Conservation (phyloP, 2,797 vertebrate species). For the Vultur gryphus region DNA sequence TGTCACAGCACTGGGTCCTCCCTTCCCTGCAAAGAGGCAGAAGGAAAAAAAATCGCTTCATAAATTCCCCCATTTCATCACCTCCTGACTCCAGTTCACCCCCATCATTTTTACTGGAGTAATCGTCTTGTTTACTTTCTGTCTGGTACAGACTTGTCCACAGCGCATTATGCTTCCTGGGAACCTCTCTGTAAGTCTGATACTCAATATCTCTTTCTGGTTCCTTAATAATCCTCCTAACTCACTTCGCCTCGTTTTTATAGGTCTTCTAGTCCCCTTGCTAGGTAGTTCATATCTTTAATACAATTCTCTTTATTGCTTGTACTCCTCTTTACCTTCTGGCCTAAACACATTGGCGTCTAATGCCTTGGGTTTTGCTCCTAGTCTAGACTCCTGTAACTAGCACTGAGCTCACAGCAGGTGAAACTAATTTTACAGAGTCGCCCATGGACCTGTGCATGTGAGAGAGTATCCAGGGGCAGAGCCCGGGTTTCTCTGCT, state of each 20-base stretch:
- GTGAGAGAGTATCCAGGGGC: background rate
- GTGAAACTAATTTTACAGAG: background rate
- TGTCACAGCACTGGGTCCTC: background rate
- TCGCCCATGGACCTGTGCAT: background rate
- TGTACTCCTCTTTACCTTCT: conserved; percentile 36
- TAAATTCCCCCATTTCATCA: conserved; percentile 31
- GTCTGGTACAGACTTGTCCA: background rate
- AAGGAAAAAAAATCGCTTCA: background rate
- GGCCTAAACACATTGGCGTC: background rate
- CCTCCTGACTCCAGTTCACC: background rate
- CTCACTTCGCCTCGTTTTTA: conserved; percentile 28
- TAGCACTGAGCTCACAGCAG: background rate
- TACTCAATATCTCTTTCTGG: conserved; percentile 40
- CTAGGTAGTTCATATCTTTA: conserved; percentile 51
- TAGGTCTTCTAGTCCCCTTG: conserved; percentile 33
- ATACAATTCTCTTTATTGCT: conserved; percentile 59
- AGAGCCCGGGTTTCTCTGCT: background rate
- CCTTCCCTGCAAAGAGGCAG: background rate
- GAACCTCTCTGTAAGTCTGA: background rate
- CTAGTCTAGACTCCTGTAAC: background rate
- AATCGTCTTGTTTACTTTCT: background rate
- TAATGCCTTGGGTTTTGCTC: background rate
- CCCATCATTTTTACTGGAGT: conserved; percentile 7
- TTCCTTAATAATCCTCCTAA: conserved; percentile 54
- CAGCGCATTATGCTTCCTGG: background rate